Evolutionary conservation across 2,797 vertebrate species (phyloP).

Genomic region (Mormyrus hasselquistii): DNA sequence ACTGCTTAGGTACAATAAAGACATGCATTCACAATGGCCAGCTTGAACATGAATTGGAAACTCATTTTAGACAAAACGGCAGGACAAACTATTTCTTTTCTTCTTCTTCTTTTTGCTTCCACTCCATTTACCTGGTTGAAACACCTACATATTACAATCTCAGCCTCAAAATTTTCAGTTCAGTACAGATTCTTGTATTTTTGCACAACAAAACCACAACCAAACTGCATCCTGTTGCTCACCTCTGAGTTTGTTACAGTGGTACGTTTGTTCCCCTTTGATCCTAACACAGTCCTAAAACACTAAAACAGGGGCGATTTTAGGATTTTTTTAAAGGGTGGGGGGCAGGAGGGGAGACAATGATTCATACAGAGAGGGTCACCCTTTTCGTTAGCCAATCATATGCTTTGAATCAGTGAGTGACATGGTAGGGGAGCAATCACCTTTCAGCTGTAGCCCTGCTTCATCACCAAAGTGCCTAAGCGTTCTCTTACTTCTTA

Average conservation of each 20-base stretch:
- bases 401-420: not conserved
- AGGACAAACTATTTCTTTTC: not conserved
- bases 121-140: not conserved
- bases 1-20: not conserved
- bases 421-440: not conserved
- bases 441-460: not conserved
- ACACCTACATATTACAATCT: not conserved
- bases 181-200: not conserved
- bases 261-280: not conserved
- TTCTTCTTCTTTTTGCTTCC: not conserved
- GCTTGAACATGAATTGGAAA: not conserved
- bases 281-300: not conserved
- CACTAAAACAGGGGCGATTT: not conserved
- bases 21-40: not conserved
- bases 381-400: too few species aligned
- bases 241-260: not conserved
- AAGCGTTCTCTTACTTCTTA: not conserved
- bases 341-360: too few species aligned
- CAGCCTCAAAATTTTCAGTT: not conserved
- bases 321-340: not conserved
- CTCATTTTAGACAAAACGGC: not conserved
- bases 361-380: too few species aligned
- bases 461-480: not conserved
- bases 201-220: not conserved
- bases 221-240: not conserved